Conservation (phyloP, 2,113 vertebrate genomes). For the Microcebus griseorufus region DNA sequence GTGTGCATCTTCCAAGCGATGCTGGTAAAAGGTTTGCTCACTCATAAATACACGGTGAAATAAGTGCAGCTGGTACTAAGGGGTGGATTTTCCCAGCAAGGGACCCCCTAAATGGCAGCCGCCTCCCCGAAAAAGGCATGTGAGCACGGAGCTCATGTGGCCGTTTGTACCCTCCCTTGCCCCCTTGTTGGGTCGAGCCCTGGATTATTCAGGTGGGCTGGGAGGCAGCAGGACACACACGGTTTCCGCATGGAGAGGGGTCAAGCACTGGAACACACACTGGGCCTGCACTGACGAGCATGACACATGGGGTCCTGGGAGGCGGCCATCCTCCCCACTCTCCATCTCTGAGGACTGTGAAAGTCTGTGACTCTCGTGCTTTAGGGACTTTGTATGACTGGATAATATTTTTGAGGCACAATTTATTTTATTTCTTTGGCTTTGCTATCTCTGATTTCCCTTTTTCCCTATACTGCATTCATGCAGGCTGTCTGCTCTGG, state of each 20-base stretch:
- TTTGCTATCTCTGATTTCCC: neutral
- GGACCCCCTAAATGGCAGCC: neutral
- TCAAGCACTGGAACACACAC: neutral
- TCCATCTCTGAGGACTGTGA: neutral
- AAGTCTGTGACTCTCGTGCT: too few relatives aligned
- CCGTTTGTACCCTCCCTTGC: too few relatives aligned
- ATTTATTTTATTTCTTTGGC: neutral
- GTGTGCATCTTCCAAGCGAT: neutral
- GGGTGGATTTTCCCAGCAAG: slow-evolving; percentile 16
- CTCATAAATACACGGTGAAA: neutral
- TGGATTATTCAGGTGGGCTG: neutral
- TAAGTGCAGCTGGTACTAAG: neutral
- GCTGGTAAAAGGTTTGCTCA: neutral
- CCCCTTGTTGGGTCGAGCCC: neutral
- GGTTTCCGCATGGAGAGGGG: neutral
- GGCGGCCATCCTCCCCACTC: accelerated
- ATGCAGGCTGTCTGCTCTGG: neutral
- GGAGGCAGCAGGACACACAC: neutral
- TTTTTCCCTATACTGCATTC: neutral
- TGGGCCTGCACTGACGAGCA: neutral
- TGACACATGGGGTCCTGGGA: accelerated
- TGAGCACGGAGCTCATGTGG: neutral
- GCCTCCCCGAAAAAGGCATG: neutral
- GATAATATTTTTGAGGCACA: neutral
- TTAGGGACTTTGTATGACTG: neutral